phyloP scores from a whole-genome alignment of 2,888 invertebrate genomes.

The Terebella lapidaria region DNA sequence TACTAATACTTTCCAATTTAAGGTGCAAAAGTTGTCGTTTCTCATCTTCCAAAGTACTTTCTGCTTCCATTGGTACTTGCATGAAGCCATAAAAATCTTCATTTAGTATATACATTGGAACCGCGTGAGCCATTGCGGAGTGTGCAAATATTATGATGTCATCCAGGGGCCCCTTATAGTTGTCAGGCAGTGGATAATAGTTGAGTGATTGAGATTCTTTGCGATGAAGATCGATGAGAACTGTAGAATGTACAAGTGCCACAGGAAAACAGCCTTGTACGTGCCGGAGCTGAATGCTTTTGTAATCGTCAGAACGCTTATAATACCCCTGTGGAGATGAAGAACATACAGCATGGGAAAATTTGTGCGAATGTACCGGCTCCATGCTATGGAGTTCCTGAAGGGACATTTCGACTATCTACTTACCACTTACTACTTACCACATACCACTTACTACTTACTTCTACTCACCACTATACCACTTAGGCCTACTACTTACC shows the following conservation, averaged over 20 bases:
- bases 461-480: too few species aligned
- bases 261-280: constrained; percentile 70
- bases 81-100: constrained; percentile 76
- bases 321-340: constrained; percentile 61
- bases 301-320: constrained; percentile 78
- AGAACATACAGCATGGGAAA: too few species aligned
- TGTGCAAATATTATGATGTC: constrained; percentile 87
- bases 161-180: constrained; percentile 68
- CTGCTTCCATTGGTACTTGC: constrained; percentile 71
- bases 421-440: too few species aligned
- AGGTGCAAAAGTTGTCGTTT: constrained; percentile 24
- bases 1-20: constrained; percentile 21
- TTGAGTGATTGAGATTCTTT: constrained; percentile 64
- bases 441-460: too few species aligned
- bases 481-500: too few species aligned
- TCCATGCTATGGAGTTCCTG: too few species aligned
- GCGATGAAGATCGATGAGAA: constrained; percentile 70
- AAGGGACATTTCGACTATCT: too few species aligned
- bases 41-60: constrained; percentile 20
- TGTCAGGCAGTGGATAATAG: constrained; percentile 65
- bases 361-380: not conserved
- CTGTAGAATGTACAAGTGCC: constrained; percentile 86
- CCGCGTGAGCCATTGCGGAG: constrained; percentile 6
- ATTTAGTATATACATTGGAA: constrained; percentile 70
- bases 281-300: constrained; percentile 66